These are phyloP conservation scores for Harmothoe impar DNA, from an alignment of 2,888 invertebrate species.

Conservation along the genomic window DNA sequence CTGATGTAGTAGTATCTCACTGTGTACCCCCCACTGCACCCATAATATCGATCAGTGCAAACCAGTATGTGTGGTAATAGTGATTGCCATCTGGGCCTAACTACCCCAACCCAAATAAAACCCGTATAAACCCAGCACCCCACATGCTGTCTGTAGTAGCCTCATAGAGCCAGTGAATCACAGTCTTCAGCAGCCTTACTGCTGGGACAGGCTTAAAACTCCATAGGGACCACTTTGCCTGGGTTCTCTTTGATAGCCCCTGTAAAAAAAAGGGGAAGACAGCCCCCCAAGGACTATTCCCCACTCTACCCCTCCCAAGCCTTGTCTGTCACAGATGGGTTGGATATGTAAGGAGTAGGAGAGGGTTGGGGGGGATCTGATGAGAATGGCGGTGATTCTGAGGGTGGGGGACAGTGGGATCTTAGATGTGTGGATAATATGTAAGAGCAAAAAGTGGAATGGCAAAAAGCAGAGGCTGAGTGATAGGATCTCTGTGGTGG, in stretches of 20 bases:
- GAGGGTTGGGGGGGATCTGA: not conserved
- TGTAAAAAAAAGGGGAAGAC: not conserved
- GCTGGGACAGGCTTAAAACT: not conserved
- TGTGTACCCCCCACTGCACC: no score
- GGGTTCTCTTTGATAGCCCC: constrained; percentile 1
- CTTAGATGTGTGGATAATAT: no score
- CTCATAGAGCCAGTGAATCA: not conserved
- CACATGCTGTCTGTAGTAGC: not conserved
- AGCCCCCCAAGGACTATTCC: no score
- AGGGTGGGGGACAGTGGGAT: not conserved
- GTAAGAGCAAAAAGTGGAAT: no score
- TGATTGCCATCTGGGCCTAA: not conserved
- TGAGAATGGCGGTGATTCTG: not conserved
- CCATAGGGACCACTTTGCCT: constrained; percentile 23
- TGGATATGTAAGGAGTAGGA: not conserved
- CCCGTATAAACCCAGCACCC: not conserved
- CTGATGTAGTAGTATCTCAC: no score
- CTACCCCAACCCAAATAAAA: constrained; percentile 23
- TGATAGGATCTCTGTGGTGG: no score
- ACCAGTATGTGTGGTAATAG: not conserved
- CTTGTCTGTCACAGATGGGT: not conserved
- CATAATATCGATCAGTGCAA: no score
- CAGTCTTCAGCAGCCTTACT: not conserved
- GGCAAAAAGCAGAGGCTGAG: no score
- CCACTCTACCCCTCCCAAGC: no score